Conservation (phyloP, 2,113 vertebrate species). For the Pomatorhinus ruficollis region DNA sequence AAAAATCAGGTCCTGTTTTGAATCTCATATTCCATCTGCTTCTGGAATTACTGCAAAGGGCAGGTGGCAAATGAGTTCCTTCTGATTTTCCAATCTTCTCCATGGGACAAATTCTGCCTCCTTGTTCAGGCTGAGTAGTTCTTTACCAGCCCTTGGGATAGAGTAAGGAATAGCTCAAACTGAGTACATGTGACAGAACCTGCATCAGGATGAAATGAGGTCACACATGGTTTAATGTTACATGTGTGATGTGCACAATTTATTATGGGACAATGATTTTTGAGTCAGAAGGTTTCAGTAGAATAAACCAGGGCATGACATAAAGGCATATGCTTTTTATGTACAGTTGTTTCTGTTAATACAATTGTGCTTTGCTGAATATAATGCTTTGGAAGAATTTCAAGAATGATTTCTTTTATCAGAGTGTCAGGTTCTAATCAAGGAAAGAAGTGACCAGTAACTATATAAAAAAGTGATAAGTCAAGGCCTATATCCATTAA, state of each 20-base stretch:
- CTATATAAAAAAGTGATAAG: neutral
- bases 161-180: neutral
- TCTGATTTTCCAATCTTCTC: constrained; percentile 43
- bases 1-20: constrained; percentile 3
- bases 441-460: neutral
- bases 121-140: neutral
- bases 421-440: neutral
- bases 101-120: constrained; percentile 24
- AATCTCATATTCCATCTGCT: constrained; percentile 65
- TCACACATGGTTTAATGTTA: neutral
- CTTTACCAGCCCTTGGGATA: neutral
- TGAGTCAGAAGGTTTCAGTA: neutral
- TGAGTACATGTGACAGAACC: neutral
- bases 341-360: neutral
- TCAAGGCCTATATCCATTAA: neutral
- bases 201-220: neutral
- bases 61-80: constrained; percentile 56
- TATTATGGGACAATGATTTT: neutral
- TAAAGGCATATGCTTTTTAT: neutral
- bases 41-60: constrained; percentile 37
- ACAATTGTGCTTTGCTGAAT: neutral
- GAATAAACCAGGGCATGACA: neutral
- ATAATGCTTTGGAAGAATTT: neutral
- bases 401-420: neutral
- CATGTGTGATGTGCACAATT: neutral